Evolutionary conservation across 2,797 vertebrate species (phyloP).

Genomic region (Ceyx erithaca): DNA sequence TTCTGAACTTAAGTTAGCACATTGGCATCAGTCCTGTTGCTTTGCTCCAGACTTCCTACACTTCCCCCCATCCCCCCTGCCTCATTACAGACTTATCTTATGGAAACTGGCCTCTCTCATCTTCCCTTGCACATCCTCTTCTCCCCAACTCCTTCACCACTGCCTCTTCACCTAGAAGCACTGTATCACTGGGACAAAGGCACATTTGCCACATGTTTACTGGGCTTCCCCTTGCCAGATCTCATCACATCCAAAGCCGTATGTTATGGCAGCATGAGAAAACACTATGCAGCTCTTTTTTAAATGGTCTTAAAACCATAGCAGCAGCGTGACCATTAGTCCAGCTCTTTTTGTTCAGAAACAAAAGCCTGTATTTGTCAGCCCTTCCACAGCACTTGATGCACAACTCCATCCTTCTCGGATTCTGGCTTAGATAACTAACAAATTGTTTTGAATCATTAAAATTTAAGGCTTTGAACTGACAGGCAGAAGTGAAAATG

Average conservation of each 20-base stretch:
- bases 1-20: neutral
- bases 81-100: neutral
- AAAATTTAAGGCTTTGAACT: neutral
- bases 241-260: neutral
- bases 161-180: neutral
- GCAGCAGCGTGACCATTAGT: neutral
- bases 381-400: constrained; percentile 1
- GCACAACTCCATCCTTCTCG: neutral
- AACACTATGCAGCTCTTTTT: neutral
- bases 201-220: neutral
- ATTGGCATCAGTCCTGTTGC: neutral
- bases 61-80: neutral
- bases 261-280: neutral
- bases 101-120: neutral
- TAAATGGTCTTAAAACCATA: neutral
- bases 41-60: neutral
- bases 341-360: neutral
- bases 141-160: neutral
- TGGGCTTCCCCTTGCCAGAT: neutral
- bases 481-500: constrained; percentile 23
- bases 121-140: neutral
- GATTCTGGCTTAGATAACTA: neutral
- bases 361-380: neutral
- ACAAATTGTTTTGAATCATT: neutral
- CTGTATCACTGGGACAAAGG: neutral